These are phyloP conservation scores for Muscicapa comitata DNA, from an alignment of 2,797 vertebrate genomes.

Conservation along the genomic window DNA sequence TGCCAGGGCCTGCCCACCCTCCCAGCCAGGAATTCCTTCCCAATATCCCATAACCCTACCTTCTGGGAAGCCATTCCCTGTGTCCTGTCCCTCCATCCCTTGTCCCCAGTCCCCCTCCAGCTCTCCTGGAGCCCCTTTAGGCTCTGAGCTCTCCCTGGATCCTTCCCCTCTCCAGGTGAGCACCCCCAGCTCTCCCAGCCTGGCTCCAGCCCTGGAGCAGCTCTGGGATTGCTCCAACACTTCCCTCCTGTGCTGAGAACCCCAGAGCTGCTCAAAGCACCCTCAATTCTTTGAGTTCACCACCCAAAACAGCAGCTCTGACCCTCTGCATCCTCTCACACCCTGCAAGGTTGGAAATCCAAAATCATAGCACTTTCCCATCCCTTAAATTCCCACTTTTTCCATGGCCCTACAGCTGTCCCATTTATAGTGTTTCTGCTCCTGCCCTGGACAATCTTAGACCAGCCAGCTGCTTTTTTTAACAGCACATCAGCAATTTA, in stretches of 20 bases:
- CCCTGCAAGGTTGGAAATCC: neutral
- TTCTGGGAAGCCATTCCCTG: neutral
- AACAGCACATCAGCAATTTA: conserved; percentile 58
- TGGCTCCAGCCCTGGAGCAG: neutral
- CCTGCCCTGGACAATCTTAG: neutral
- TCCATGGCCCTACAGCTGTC: neutral
- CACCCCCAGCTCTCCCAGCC: neutral
- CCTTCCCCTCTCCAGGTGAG: neutral
- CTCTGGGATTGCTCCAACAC: neutral
- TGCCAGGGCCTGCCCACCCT: neutral
- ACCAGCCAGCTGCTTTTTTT: conserved; percentile 51
- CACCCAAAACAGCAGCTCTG: neutral
- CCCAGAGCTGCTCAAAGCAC: neutral
- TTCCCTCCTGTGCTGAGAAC: neutral
- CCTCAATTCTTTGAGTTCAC: neutral
- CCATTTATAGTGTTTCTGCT: neutral
- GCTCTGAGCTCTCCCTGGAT: neutral
- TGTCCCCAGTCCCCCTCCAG: neutral
- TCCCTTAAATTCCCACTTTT: neutral
- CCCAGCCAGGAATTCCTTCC: rapidly evolving
- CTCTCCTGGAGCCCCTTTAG: neutral
- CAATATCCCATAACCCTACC: rapidly evolving
- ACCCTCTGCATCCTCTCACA: neutral
- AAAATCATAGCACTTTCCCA: neutral
- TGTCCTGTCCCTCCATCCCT: neutral